These are phyloP conservation scores for Aphelinus certus DNA, from an alignment of 1,140 invertebrate genomes.

Conservation along the genomic window DNA sequence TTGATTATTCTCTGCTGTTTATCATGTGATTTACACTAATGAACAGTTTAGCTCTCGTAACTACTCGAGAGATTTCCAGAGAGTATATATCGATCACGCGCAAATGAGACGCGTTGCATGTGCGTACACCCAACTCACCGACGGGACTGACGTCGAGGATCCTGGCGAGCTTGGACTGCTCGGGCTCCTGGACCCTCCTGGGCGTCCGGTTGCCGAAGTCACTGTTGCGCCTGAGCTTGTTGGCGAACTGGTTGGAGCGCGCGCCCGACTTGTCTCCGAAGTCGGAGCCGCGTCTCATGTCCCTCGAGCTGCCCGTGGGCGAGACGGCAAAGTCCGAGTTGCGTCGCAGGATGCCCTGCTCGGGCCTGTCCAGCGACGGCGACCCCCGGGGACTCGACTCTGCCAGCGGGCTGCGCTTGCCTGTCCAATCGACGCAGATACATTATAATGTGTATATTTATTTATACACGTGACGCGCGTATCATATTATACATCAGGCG, in stretches of 20 bases:
- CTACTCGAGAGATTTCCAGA: too few relatives aligned
- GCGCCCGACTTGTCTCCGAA: conserved; percentile 44
- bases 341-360: conserved; percentile 48
- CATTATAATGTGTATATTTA: too few relatives aligned
- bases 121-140: conserved; percentile 40
- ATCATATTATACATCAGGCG: too few relatives aligned
- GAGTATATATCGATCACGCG: too few relatives aligned
- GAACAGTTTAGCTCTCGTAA: too few relatives aligned
- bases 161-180: conserved; percentile 49
- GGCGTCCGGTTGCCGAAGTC: conserved; percentile 59
- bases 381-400: conserved; percentile 26
- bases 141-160: conserved; percentile 56
- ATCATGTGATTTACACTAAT: too few relatives aligned
- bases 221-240: conserved; percentile 58
- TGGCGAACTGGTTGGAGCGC: conserved; percentile 59
- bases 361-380: conserved; percentile 42
- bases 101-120: too few relatives aligned
- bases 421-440: not conserved
- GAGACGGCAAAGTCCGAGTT: conserved; percentile 55
- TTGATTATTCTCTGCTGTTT: too few relatives aligned
- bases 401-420: conserved; percentile 10
- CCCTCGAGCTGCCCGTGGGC: conserved; percentile 50
- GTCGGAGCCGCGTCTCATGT: conserved; percentile 58
- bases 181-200: conserved; percentile 48
- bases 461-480: too few relatives aligned